phyloP scores from a whole-genome alignment of 2,113 vertebrate genomes.

The Arothron firmamentum region DNA sequence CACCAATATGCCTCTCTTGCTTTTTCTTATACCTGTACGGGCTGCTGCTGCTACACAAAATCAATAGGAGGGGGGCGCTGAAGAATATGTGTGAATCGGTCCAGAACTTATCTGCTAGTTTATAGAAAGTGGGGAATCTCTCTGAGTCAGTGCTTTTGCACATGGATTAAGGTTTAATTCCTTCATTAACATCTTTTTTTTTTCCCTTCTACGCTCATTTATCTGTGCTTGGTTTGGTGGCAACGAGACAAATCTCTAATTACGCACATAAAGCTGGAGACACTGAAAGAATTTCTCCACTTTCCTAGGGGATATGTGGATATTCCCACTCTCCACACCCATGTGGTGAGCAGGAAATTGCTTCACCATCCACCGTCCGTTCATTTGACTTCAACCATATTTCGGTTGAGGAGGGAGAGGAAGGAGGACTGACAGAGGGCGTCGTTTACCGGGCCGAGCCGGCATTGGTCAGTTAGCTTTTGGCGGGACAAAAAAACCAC shows the following conservation, averaged over 20 bases:
- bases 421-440: slow-evolving; percentile 80
- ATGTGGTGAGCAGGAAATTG: slow-evolving; percentile 86
- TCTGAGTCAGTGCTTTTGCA: neutral
- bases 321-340: slow-evolving; percentile 83
- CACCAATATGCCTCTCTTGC: slow-evolving; percentile 30
- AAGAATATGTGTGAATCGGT: slow-evolving; percentile 11
- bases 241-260: slow-evolving; percentile 2
- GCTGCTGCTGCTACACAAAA: slow-evolving; percentile 10
- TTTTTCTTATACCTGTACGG: slow-evolving; percentile 21
- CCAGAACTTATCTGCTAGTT: slow-evolving; percentile 2
- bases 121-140: slow-evolving; percentile 1
- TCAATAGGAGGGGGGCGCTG: slow-evolving; percentile 18
- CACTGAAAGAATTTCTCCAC: slow-evolving; percentile 67
- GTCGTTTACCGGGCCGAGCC: slow-evolving; percentile 88
- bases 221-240: slow-evolving; percentile 29
- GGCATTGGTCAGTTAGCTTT: slow-evolving; percentile 85
- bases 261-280: slow-evolving; percentile 32
- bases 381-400: slow-evolving; percentile 81
- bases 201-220: slow-evolving; percentile 55
- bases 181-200: neutral
- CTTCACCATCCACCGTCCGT: slow-evolving; percentile 84
- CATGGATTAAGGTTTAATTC: slow-evolving; percentile 5
- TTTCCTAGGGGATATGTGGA: slow-evolving; percentile 67
- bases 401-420: slow-evolving; percentile 75
- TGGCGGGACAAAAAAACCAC: slow-evolving; percentile 15